phyloP scores from a whole-genome alignment of 2,113 vertebrate species.

The Acrocephalus arundinaceus region DNA sequence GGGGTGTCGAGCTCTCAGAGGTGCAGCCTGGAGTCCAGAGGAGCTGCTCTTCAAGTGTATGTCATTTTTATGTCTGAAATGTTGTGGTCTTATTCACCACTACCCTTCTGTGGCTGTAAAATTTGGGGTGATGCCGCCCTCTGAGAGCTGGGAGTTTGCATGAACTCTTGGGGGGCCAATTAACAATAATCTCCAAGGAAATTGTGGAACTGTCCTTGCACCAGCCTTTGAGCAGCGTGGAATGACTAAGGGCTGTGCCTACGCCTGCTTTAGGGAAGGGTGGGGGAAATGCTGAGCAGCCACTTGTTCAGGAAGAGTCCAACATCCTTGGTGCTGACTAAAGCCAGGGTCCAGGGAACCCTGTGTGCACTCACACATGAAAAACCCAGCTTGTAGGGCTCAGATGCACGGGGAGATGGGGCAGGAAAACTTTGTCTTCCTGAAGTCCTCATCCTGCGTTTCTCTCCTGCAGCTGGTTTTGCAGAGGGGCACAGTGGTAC shows the following conservation, averaged over 20 bases:
- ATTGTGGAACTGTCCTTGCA: neutral
- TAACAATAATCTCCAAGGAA: neutral
- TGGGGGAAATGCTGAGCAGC: neutral
- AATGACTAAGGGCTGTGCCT: neutral
- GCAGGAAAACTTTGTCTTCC: neutral
- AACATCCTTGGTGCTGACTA: neutral
- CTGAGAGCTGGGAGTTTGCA: neutral
- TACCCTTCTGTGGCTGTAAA: neutral
- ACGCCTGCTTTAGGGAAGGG: neutral
- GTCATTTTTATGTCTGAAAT: neutral
- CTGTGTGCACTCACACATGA: fast-evolving
- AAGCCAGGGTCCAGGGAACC: neutral
- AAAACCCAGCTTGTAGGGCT: neutral
- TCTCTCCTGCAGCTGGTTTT: neutral
- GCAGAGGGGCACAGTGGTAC: no score
- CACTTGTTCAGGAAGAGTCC: fast-evolving
- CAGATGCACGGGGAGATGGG: neutral
- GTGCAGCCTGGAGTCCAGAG: neutral
- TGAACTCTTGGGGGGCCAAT: neutral
- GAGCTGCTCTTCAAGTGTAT: neutral
- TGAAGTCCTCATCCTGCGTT: neutral
- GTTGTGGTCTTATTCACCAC: neutral
- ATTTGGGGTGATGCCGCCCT: neutral
- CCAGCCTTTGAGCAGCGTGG: neutral
- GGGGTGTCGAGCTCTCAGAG: neutral